These are phyloP conservation scores for Noctua fimbriata DNA, from an alignment of 2,888 invertebrate genomes.

Conservation along the genomic window DNA sequence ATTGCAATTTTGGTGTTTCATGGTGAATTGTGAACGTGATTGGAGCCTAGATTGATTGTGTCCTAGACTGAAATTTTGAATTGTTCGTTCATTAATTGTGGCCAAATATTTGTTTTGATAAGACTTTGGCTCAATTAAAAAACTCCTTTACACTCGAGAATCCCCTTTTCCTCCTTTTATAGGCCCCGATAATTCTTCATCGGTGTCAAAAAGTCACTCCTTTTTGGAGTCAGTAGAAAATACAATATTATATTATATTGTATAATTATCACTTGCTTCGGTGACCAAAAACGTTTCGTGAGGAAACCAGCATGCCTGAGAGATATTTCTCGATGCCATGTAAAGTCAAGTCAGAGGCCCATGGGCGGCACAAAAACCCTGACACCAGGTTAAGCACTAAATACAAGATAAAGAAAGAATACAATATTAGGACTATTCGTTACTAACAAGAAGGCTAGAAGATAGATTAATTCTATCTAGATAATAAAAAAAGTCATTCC, in stretches of 20 bases:
- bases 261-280: no score
- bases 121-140: neutral
- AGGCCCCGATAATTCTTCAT: neutral
- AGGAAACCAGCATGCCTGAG: no score
- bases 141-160: neutral
- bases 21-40: conserved; percentile 28
- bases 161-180: neutral
- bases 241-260: no score
- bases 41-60: conserved; percentile 5
- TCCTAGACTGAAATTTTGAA: neutral
- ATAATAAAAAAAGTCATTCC: conserved; percentile 9
- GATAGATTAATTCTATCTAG: neutral
- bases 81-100: conserved; percentile 2
- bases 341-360: no score
- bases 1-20: conserved; percentile 42
- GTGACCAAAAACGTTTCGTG: no score
- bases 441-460: neutral
- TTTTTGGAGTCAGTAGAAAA: neutral
- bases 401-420: no score
- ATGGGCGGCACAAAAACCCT: no score
- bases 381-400: no score
- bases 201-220: neutral
- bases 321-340: no score
- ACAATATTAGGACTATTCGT: neutral
- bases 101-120: neutral